Base-by-base conservation (phyloP, 2,888 invertebrate genomes). In the Plemyria rubiginata region DNA sequence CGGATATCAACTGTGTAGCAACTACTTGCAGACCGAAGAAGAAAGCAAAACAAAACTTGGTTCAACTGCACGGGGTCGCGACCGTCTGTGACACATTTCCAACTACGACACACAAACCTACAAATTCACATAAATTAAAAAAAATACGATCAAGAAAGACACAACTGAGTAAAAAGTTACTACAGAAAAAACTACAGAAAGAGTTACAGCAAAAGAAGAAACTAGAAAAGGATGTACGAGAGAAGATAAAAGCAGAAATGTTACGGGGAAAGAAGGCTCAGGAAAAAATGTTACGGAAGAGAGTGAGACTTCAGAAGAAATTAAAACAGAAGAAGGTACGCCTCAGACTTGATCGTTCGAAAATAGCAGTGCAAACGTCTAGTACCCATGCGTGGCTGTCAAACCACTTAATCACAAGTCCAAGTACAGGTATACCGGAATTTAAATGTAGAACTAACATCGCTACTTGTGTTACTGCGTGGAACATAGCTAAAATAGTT, bases 331-430 rank as follows among this genome's bases (percentile, higher is more conserved):
- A 53, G 9, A 13, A 13, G 29, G 0, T 13, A 28, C 54, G 12
- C 13, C 7, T 15, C 0, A 32, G 32, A 45, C 0, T 11, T 15
- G 0, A 54, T 32, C 16, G 15, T 32, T 2, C 4, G 8, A 28
- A 43, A 16, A 29, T 22, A 28, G 40, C 55, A 28, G 40, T 2
- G n/a, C 22, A 1, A 8, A 48, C 55, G 48, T 55, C 6, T 8
- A 49, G 55, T 22, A 55, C 55, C 28, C 48, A 48, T 28, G 48
- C 55, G 6, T 55, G 55, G 55, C 28, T 55, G 55, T 49, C 48
- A 0, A 38, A 48, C 22, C 38, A 40, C 11, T 4, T 6, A 22
- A 2, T 13, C 4, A 55, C 54, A 8, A 9, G 0, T 11, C 5
- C 38, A 2, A 22, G 22, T 22, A 55, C 28, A n/a, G 13, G 13